These are phyloP conservation scores for Hiodon alosoides DNA, from an alignment of 2,113 vertebrate genomes.

Conservation along the genomic window DNA sequence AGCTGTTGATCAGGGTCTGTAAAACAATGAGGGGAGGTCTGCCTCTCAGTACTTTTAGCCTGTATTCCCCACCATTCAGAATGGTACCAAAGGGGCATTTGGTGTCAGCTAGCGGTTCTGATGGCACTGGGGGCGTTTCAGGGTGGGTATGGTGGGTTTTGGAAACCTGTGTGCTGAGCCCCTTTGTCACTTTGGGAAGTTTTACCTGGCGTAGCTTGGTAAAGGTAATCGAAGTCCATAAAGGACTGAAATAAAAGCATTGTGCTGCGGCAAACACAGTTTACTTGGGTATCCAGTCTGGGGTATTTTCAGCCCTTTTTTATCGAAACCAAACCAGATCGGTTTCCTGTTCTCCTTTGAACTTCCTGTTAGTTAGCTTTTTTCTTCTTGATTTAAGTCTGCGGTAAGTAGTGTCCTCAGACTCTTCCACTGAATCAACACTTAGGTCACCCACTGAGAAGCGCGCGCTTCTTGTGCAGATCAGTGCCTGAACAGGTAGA, in stretches of 20 bases:
- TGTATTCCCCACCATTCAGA: not conserved
- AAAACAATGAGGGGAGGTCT: not conserved
- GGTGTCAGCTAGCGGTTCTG: not conserved
- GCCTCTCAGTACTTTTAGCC: not conserved
- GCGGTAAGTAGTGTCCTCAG: not conserved
- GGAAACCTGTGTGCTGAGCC: not conserved
- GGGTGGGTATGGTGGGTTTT: not conserved
- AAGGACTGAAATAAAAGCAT: not conserved
- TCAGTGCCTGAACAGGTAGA: not conserved
- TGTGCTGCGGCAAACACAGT: not conserved
- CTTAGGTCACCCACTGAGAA: not conserved
- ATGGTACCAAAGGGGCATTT: not conserved
- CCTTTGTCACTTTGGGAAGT: no score
- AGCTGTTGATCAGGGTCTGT: not conserved
- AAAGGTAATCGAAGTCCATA: no score
- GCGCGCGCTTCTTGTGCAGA: not conserved
- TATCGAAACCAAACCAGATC: constrained; percentile 10
- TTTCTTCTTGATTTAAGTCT: constrained; percentile 1
- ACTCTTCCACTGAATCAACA: not conserved
- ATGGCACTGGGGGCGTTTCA: no score
- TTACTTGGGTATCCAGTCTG: not conserved
- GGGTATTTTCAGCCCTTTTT: not conserved
- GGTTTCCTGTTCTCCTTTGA: constrained; percentile 24
- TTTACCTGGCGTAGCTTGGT: no score
- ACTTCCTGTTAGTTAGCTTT: constrained; percentile 14